These are phyloP conservation scores for Hydrolagus affinis DNA, from an alignment of 2,113 vertebrate species.

Conservation along the genomic window DNA sequence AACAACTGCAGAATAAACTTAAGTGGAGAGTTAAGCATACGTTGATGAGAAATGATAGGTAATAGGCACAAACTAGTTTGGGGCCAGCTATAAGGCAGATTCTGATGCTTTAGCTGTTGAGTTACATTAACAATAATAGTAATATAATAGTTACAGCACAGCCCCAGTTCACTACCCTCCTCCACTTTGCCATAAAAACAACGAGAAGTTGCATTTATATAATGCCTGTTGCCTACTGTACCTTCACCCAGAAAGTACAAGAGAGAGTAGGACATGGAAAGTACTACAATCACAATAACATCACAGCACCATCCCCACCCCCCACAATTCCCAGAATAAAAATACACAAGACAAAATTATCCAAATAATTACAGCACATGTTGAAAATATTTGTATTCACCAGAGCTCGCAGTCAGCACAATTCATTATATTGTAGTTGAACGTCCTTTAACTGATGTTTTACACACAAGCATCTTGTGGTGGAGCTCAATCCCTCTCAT, in stretches of 20 bases:
- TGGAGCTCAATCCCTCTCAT: not conserved
- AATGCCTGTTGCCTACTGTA: not conserved
- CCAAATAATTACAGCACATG: not conserved
- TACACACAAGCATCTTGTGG: not conserved
- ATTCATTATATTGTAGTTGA: not conserved
- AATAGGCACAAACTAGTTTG: not conserved
- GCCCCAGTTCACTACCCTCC: no score
- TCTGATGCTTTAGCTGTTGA: no score
- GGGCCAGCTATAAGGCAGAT: no score
- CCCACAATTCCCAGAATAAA: not conserved
- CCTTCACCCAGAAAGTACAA: not conserved
- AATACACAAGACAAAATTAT: not conserved
- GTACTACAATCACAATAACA: no score
- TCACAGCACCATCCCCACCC: not conserved
- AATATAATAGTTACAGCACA: no score
- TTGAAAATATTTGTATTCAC: not conserved
- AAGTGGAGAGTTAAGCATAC: not conserved
- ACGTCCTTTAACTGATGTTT: not conserved
- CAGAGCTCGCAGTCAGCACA: not conserved
- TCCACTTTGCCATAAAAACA: no score
- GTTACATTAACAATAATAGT: no score
- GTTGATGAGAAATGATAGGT: not conserved
- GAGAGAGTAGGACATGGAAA: not conserved
- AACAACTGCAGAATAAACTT: not conserved
- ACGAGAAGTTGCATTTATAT: no score